Percentiles rank a stretch among this genome's conserved stretches.
Conservation (phyloP, 2,888 invertebrate species). For the Rotaria sp. region DNA sequence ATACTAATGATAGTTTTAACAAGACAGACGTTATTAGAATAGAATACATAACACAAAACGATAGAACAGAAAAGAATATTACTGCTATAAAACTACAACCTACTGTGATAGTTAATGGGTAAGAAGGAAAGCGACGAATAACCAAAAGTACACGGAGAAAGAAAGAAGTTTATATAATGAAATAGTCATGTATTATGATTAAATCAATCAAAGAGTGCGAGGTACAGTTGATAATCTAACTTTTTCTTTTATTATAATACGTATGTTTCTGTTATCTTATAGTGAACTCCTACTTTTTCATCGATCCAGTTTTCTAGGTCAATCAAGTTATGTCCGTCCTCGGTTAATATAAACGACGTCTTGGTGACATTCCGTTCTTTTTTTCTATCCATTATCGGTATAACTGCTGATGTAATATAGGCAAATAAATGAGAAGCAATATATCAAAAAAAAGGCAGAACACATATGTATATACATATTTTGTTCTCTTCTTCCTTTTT, state of each 20-base stretch:
- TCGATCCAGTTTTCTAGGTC: background rate
- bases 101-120: background rate
- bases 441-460: background rate
- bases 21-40: background rate
- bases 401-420: background rate
- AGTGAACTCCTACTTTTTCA: background rate
- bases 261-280: background rate
- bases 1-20: background rate
- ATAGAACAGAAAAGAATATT: background rate
- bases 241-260: background rate
- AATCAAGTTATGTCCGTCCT: background rate
- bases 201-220: background rate
- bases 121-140: background rate
- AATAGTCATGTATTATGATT: background rate
- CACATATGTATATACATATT: background rate
- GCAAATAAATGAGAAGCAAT: background rate
- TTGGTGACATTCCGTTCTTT: background rate
- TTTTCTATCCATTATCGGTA: background rate
- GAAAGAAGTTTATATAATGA: background rate
- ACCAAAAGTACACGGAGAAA: background rate
- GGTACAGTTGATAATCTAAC: background rate
- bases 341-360: background rate
- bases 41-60: background rate
- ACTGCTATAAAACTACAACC: background rate
- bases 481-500: slow-evolving; percentile 7